phyloP scores from a whole-genome alignment of 2,888 invertebrate genomes.

The Orchestes rusci region DNA sequence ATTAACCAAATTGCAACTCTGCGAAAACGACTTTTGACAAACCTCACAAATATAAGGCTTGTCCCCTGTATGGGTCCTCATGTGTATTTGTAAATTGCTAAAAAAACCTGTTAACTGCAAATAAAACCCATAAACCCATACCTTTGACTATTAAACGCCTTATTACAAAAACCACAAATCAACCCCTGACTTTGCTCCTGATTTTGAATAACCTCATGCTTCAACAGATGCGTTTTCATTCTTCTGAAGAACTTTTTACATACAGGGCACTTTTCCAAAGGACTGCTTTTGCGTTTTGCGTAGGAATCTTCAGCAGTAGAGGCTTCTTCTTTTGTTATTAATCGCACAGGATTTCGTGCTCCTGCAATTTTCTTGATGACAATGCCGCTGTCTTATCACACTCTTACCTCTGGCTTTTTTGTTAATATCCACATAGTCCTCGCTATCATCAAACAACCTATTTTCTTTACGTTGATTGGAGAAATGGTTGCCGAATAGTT shows the following conservation, averaged over 20 bases:
- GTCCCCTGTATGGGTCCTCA: slow-evolving; percentile 41
- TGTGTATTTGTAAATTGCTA: slow-evolving; percentile 40
- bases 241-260: slow-evolving; percentile 42
- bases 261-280: slow-evolving; percentile 41
- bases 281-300: slow-evolving; percentile 38
- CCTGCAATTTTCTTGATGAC: slow-evolving; percentile 7
- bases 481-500: slow-evolving; percentile 15
- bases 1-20: slow-evolving; percentile 42
- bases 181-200: slow-evolving; percentile 8
- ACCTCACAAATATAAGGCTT: slow-evolving; percentile 40
- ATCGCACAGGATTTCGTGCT: slow-evolving; percentile 29
- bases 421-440: slow-evolving; percentile 3
- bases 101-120: background rate
- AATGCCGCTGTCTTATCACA: no score
- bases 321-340: slow-evolving; percentile 37
- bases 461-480: background rate
- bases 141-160: slow-evolving; percentile 20
- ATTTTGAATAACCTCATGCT: slow-evolving; percentile 35
- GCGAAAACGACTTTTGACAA: slow-evolving; percentile 41
- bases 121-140: slow-evolving; percentile 5
- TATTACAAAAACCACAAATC: slow-evolving; percentile 19
- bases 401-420: no score
- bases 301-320: slow-evolving; percentile 34
- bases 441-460: slow-evolving; percentile 2
- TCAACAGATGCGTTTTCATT: slow-evolving; percentile 46